phyloP scores from a whole-genome alignment of 2,113 vertebrate genomes.

The Caranx melampygus region DNA sequence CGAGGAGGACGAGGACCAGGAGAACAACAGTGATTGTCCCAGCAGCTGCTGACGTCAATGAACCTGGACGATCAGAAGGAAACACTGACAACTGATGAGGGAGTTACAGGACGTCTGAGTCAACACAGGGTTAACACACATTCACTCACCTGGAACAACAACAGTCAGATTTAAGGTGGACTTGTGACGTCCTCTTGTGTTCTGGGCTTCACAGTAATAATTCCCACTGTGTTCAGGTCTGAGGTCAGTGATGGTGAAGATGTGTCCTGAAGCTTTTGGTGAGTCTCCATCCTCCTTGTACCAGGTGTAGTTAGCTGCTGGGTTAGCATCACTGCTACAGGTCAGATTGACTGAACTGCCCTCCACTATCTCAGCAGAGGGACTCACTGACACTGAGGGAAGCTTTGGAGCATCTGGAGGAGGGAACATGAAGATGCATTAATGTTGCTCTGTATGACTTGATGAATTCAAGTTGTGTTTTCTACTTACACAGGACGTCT shows the following conservation, averaged over 20 bases:
- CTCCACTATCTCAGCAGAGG: conserved; percentile 4
- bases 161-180: background rate
- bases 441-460: too few species aligned
- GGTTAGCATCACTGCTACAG: conserved; percentile 16
- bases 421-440: too few species aligned
- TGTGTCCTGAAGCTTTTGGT: conserved; percentile 10
- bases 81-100: too few species aligned
- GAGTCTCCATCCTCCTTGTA: conserved; percentile 10
- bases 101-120: too few species aligned
- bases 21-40: background rate
- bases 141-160: background rate
- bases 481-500: too few species aligned
- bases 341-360: background rate
- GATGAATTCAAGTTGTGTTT: too few species aligned
- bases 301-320: conserved; percentile 8
- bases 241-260: conserved; percentile 27
- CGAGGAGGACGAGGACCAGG: background rate
- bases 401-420: background rate
- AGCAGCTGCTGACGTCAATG: background rate
- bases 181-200: background rate
- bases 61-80: background rate
- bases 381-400: background rate
- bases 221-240: conserved; percentile 17
- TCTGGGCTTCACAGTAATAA: conserved; percentile 40
- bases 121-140: too few species aligned